These are phyloP conservation scores for Brassicogethes aeneus DNA, from an alignment of 2,888 invertebrate species.

Conservation along the genomic window DNA sequence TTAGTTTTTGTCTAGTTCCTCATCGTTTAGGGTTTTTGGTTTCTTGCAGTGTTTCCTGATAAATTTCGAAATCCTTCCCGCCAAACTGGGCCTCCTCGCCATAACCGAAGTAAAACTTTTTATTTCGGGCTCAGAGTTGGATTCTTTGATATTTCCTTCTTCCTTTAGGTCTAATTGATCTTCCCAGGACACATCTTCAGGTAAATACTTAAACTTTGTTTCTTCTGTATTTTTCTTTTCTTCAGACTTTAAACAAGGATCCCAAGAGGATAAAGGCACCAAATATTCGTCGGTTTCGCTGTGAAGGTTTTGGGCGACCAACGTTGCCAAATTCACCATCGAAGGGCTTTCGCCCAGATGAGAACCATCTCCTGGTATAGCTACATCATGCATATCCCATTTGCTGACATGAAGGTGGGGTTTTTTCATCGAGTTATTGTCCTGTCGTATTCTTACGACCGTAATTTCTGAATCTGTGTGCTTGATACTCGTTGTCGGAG, in stretches of 20 bases:
- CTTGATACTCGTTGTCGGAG: conserved; percentile 34
- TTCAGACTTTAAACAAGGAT: conserved; percentile 32
- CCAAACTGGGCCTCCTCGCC: conserved; percentile 20
- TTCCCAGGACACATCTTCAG: conserved; percentile 7
- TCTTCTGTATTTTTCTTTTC: conserved; percentile 16
- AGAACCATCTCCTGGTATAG: conserved; percentile 48
- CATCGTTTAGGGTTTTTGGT: conserved; percentile 19
- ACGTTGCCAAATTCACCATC: conserved; percentile 50
- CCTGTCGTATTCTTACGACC: conserved; percentile 45
- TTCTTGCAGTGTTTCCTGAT: conserved; percentile 25
- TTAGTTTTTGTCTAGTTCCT: conserved; percentile 8
- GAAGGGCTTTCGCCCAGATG: conserved; percentile 50
- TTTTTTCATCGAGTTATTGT: conserved; percentile 31
- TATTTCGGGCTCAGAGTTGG: conserved; percentile 3
- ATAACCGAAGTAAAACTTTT: conserved; percentile 2
- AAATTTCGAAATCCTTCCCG: conserved; percentile 31
- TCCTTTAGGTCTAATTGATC: conserved; percentile 8
- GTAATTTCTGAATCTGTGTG: conserved; percentile 54
- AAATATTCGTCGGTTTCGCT: conserved; percentile 42
- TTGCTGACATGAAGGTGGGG: conserved; percentile 28
- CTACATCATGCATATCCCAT: conserved; percentile 42
- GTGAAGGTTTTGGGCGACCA: conserved; percentile 37
- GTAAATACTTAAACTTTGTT: neutral
- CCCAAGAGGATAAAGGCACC: conserved; percentile 51
- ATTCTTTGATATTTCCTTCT: conserved; percentile 9